Conservation (phyloP, 2,797 vertebrate genomes). For the Peromyscus attwateri region DNA sequence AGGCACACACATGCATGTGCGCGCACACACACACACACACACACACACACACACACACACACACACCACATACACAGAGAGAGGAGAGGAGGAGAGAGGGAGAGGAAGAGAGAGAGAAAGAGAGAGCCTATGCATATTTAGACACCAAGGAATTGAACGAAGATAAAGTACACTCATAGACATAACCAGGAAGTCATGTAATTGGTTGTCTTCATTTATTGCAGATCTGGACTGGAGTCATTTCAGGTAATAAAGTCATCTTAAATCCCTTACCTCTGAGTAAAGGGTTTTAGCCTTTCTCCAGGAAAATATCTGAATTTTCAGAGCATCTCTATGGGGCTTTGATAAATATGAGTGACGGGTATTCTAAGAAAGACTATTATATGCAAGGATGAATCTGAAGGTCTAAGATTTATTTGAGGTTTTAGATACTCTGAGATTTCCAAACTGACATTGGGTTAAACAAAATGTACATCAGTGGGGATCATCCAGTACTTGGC, state of each 20-base stretch:
- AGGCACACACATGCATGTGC: neutral
- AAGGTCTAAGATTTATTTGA: neutral
- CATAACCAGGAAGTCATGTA: neutral
- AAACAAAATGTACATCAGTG: neutral
- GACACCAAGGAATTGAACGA: neutral
- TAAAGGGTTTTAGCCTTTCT: neutral
- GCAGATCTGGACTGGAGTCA: neutral
- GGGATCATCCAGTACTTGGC: neutral
- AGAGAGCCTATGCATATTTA: too few relatives aligned
- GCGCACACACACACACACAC: neutral
- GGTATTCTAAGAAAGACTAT: neutral
- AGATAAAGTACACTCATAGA: neutral
- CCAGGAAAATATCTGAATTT: neutral
- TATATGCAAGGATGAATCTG: neutral
- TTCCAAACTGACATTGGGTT: neutral
- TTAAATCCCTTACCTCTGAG: neutral
- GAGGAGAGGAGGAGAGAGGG: neutral
- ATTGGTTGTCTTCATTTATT: neutral
- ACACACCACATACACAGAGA: neutral
- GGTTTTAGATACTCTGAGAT: neutral
- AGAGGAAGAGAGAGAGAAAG: too few relatives aligned
- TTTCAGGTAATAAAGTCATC: neutral
- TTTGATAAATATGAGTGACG: neutral
- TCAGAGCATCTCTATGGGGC: neutral
- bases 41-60: neutral